Conservation (phyloP, 1,140 invertebrate species). For the Cyclina sinensis region DNA sequence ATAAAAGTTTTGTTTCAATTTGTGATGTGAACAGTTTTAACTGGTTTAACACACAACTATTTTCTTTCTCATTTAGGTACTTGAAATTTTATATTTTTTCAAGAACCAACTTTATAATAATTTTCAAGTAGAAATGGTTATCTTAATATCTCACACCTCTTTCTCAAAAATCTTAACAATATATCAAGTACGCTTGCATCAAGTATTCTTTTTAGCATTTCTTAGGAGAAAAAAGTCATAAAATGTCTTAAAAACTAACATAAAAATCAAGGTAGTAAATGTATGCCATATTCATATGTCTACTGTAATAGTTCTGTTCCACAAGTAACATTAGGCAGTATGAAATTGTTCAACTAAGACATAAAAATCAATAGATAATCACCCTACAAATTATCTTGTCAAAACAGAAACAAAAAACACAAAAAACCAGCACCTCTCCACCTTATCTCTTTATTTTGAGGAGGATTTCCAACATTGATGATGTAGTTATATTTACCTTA, state of each 20-base stretch:
- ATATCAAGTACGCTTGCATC: too few species aligned
- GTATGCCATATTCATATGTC: neutral
- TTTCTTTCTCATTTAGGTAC: too few species aligned
- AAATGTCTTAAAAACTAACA: neutral
- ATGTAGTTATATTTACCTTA: too few species aligned
- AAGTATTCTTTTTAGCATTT: neutral
- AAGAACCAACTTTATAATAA: too few species aligned
- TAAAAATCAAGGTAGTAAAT: neutral
- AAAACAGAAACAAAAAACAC: slow-evolving; percentile 7
- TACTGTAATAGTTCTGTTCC: neutral
- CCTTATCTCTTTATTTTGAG: neutral
- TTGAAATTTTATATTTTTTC: too few species aligned
- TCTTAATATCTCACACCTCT: too few species aligned
- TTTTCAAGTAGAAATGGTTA: too few species aligned
- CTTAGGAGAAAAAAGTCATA: neutral
- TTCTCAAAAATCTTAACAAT: too few species aligned
- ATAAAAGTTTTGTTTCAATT: too few species aligned
- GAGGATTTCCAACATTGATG: too few species aligned
- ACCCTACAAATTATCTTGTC: slow-evolving; percentile 3
- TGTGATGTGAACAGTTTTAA: too few species aligned
- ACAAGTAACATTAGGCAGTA: neutral
- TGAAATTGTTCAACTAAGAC: neutral
- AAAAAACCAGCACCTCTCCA: neutral
- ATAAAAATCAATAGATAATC: neutral
- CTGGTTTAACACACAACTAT: too few species aligned